phyloP scores from a whole-genome alignment of 2,888 invertebrate species.

The Papilio demoleus region DNA sequence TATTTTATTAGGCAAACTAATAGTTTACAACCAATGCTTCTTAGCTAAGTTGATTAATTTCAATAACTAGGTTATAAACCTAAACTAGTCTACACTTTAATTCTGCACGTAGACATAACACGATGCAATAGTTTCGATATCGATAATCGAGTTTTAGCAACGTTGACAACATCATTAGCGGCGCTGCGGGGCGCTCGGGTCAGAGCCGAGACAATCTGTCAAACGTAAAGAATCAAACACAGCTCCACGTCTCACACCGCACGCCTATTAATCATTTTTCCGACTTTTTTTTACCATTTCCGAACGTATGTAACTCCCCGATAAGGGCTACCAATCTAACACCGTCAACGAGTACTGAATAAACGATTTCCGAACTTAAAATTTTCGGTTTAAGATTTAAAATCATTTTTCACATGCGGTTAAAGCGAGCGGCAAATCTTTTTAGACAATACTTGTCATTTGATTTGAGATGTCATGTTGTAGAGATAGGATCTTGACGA shows the following conservation, averaged over 20 bases:
- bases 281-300: conserved; percentile 78
- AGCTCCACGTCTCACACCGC: conserved; percentile 66
- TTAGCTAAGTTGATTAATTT: too few relatives aligned
- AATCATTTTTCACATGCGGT: conserved; percentile 46
- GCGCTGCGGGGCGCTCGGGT: conserved; percentile 79
- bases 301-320: conserved; percentile 77
- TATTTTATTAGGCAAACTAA: too few relatives aligned
- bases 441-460: conserved; percentile 78
- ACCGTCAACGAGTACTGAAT: conserved; percentile 55
- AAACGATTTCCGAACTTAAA: conserved; percentile 34
- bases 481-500: conserved; percentile 75
- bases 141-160: conserved; percentile 51
- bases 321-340: conserved; percentile 76
- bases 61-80: too few relatives aligned
- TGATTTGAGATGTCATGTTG: conserved; percentile 79
- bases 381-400: conserved; percentile 46
- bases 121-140: conserved; percentile 61
- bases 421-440: conserved; percentile 61
- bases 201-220: conserved; percentile 83
- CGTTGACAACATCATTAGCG: conserved; percentile 71
- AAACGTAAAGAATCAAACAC: conserved; percentile 81
- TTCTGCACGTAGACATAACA: too few relatives aligned
- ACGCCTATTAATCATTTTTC: conserved; percentile 82
- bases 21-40: too few relatives aligned
- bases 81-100: too few relatives aligned